Evolutionary conservation across 2,888 invertebrate species (phyloP).

Genomic region (Galeruca laticollis): DNA sequence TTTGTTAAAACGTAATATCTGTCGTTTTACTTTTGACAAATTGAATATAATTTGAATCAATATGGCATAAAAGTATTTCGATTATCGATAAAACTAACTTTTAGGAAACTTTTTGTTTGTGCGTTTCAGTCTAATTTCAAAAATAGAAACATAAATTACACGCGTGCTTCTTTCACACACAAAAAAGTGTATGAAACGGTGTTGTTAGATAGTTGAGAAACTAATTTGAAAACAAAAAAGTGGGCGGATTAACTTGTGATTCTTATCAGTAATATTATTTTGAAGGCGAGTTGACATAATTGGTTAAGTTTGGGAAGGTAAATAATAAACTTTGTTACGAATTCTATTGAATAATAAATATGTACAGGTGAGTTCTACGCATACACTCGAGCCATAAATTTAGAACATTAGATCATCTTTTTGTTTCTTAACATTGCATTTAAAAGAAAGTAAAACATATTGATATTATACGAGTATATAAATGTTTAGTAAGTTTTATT

Average conservation of each 20-base stretch:
- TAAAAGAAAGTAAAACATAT: no score
- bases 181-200: slow-evolving; percentile 26
- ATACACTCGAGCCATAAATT: no score
- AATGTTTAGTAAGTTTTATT: no score
- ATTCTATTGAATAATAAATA: slow-evolving; percentile 15
- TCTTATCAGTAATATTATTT: slow-evolving; percentile 37
- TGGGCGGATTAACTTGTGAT: slow-evolving; percentile 37
- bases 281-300: slow-evolving; percentile 31
- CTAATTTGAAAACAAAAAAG: slow-evolving; percentile 25
- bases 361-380: neutral
- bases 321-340: slow-evolving; percentile 24
- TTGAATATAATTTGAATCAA: no score
- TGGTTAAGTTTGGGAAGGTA: slow-evolving; percentile 30
- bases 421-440: no score
- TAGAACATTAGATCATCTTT: no score
- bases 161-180: slow-evolving; percentile 22
- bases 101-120: slow-evolving; percentile 26
- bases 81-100: slow-evolving; percentile 7
- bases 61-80: neutral
- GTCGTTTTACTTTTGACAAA: no score
- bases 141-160: slow-evolving; percentile 36
- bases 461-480: no score
- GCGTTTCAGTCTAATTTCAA: slow-evolving; percentile 18
- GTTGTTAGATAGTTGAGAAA: slow-evolving; percentile 34
- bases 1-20: no score